Base-by-base conservation (phyloP, 1,140 invertebrate genomes). In the Littorina saxatilis region DNA sequence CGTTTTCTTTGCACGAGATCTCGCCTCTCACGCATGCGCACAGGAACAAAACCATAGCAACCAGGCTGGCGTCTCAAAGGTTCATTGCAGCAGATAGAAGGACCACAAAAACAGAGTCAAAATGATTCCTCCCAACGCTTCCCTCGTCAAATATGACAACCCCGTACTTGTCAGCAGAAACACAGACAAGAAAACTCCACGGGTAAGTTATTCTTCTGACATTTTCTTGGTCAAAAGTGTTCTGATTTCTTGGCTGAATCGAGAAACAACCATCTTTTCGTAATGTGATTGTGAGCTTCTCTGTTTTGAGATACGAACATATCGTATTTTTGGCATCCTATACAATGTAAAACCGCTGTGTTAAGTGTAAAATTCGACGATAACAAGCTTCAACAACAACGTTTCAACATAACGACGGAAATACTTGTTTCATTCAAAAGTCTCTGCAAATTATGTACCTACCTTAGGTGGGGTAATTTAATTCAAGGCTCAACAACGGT, bases 111-210 rank as follows among this genome's bases (percentile, higher is more conserved):
- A 68, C 20, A 23, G 35, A 50, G 29, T 13, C 61, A 89, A 94
- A 88, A 93, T 94, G 85, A 94, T 96, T 87, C 93, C 94, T 55
- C 93, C 95, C 50, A 94, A 94, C 82, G 94, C 95, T 85, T 97
- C 96, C 7, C 93, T 98, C 82, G 96, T 98, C 13, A 96, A 96
- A 92, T 98, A 98, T 92, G 96, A 98, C 88, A 98, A 96, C 92
- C 96, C 97, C 3, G 94, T 97, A 37, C 93, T 98, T 77, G 95
- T 98, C 27, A 96, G 95, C 37, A 87, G 91, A 86, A 92, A 92
- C 81, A 91, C 88, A 78, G 92, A 92, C 80, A 93, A 92, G 87
- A 92, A 91, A 86, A 92, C 90, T 37, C 91, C 91, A 81, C 84
- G 90, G 90, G 92, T 92, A 90, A 87, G 88, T 72, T 35, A 70